phyloP scores from a whole-genome alignment of 2,797 vertebrate genomes.

The Psittacula echo region DNA sequence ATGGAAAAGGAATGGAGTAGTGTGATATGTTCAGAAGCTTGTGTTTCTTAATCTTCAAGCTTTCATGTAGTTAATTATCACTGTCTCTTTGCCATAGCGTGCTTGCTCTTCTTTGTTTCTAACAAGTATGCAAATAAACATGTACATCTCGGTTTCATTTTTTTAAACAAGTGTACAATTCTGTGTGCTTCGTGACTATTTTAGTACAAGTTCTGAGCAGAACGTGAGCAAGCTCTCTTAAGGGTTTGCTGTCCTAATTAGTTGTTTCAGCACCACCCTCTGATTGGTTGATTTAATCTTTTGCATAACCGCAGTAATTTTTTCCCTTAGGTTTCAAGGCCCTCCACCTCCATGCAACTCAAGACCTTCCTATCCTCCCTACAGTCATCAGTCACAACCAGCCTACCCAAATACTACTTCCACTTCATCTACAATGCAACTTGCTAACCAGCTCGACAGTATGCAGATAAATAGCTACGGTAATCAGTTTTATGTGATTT shows the following conservation, averaged over 20 bases:
- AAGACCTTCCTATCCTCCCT: constrained; percentile 69
- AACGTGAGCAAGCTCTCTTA: neutral
- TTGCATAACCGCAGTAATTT: neutral
- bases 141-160: neutral
- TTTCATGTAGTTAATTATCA: neutral
- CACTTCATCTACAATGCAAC: constrained; percentile 77
- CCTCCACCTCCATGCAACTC: constrained; percentile 72
- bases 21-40: neutral
- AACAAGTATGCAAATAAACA: neutral
- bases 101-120: neutral
- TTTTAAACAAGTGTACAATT: neutral
- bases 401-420: constrained; percentile 77
- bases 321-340: constrained; percentile 79
- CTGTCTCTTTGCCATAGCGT: neutral
- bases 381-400: constrained; percentile 75
- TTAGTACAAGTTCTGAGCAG: neutral
- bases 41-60: neutral
- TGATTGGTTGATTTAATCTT: neutral
- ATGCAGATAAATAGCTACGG: constrained; percentile 90
- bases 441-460: constrained; percentile 86
- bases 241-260: neutral
- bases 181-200: neutral
- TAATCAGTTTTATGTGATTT: constrained; percentile 52
- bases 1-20: neutral
- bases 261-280: neutral